These are phyloP conservation scores for Berghia stephanieae DNA, from an alignment of 1,140 invertebrate species.

Conservation along the genomic window DNA sequence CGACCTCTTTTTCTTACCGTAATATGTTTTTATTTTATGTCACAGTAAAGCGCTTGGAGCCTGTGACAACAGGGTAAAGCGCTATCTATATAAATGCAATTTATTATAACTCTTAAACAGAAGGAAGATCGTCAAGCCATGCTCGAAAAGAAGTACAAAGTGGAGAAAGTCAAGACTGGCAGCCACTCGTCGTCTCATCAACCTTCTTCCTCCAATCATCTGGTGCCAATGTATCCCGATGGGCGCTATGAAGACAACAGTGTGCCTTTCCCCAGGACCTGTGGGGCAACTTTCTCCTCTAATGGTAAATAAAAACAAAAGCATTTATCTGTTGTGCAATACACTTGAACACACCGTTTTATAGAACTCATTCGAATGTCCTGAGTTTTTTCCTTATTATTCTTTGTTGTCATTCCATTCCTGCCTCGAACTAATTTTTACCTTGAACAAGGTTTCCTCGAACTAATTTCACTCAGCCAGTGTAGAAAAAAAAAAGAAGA, in stretches of 20 bases:
- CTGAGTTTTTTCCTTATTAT: too few relatives aligned
- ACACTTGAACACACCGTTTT: too few relatives aligned
- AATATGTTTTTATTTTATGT: too few relatives aligned
- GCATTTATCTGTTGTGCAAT: too few relatives aligned
- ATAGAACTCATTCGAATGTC: too few relatives aligned
- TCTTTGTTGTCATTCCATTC: neutral
- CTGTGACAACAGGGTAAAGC: neutral
- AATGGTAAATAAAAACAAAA: conserved; percentile 62
- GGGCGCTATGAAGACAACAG: conserved; percentile 71
- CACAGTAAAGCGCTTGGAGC: too few relatives aligned
- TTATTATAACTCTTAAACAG: too few relatives aligned
- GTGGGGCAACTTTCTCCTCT: conserved; percentile 90
- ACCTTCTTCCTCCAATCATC: conserved; percentile 13
- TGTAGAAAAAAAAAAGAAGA: too few relatives aligned
- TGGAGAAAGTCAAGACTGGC: conserved; percentile 27
- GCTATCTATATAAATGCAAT: neutral
- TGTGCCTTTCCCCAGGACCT: conserved; percentile 93
- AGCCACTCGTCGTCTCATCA: conserved; percentile 30
- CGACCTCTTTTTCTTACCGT: too few relatives aligned
- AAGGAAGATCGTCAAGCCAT: conserved; percentile 20
- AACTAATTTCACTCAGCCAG: too few relatives aligned
- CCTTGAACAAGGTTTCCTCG: too few relatives aligned
- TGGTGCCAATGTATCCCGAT: conserved; percentile 38
- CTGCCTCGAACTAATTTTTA: neutral
- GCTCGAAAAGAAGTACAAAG: conserved; percentile 21